Base-by-base conservation (phyloP, 2,113 vertebrate genomes). In the Turdus rufiventris region DNA sequence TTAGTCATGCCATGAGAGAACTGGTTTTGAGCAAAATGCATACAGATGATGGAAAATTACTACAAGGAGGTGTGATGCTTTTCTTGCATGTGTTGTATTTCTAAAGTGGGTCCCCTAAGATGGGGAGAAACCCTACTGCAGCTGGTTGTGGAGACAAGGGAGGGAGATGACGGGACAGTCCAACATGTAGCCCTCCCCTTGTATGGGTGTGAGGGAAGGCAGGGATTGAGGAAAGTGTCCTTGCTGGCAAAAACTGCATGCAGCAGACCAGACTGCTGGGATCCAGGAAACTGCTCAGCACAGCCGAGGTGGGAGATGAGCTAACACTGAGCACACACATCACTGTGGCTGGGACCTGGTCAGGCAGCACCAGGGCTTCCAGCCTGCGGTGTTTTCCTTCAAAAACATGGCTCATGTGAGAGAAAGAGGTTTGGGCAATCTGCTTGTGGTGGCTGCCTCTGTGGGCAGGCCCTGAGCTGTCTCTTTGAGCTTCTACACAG, bases 251-350 rank as follows among this genome's bases (percentile, higher is more conserved):
- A 60, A 91, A 78, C 40, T 14, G 17, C 3, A 7, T 25, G 18
- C 0, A 1, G 73, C 24, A 85, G 25, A 36, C 40, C 1, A 3
- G n/a, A n/a, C 12, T 2, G 4, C 36, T 5, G 7, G 31, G 45
- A 31, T 80, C 21, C 38, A 43, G 31, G 75, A 60, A 63, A 57
- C 10, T 45, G 38, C 60, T 78, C 31, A 24, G 38, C 31, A 8
- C 5, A 80, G 56, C 38, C 50, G 33, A 62, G 33, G 70, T 48
- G n/a, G 61, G 65, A 34, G 40, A 24, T 70, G 60, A 71, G 6
- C 45, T 28, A 57, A 54, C 21, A 18, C 18, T 80, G 38, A n/a
- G 18, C 3, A 3, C 5, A 21, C 7, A 5, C 38, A 18, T 51
- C 29, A 9, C n/a, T 33, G 47, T 9, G 51, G 15, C 3, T 86